Evolutionary conservation across 2,888 invertebrate genomes (phyloP), one percentile per base, ranked within the genome.

Genomic region (Ypsolopha scabrella): DNA sequence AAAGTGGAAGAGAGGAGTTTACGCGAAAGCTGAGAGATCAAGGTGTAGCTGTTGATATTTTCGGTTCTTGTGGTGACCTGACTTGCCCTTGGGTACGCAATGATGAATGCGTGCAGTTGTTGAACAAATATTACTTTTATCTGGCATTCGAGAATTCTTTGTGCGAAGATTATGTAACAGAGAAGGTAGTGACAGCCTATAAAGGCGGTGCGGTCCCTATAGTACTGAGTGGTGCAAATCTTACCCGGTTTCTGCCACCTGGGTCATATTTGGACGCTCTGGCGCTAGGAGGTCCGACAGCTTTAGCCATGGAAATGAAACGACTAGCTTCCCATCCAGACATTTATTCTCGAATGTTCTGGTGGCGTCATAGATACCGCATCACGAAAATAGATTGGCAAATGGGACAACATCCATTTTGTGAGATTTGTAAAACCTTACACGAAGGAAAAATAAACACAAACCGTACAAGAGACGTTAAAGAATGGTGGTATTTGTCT

Each of bases 141-240:
- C 72, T 92, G 52, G 73, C 87, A 8, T 92, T 92, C 60, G 92
- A 92, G 64, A 92, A 92, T 64, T 90, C 91, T 8, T 82, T 91
- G 54, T 92, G 92, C 71, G 70, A 78, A 47, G 92, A 92, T 67
- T 92, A 92, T 67, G 89, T 92, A 39, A 91, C 92, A 0, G 92
- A 92, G 65, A 92, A 92, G 67, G 86, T 89, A 59, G 88, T 83
- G 67, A 66, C 68, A 50, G 65, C 69, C 38, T 59, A 67, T 53
- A 77, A 80, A 60, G 85, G 87, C 67, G 76, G 85, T 60, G 75
- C 87, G 38, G 63, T 89, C 33, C 88, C 88, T 3, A 82, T 88
- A 6, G 87, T 87, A 35, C 86, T 87, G 80, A 88, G 88, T 2
- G 88, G 87, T 7, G 80, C 78, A 48, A 82, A 88, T 64, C 88